phyloP scores from a whole-genome alignment of 2,797 vertebrate species.

The Tapirus indicus region DNA sequence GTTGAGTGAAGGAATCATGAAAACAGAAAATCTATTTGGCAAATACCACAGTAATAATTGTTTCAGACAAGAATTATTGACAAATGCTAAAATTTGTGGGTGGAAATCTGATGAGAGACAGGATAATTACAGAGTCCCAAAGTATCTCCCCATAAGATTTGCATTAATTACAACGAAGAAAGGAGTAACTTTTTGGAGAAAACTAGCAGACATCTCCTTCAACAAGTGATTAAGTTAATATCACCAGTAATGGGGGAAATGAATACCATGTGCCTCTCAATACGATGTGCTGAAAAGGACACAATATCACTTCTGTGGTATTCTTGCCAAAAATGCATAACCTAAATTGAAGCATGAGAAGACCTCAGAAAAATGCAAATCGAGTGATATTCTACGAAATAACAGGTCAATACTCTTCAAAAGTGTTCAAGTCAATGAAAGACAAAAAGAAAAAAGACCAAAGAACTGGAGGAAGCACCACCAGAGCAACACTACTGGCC shows the following conservation, averaged over 20 bases:
- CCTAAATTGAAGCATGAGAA: background rate
- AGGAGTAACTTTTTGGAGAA: background rate
- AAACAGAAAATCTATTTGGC: background rate
- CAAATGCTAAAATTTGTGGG: background rate
- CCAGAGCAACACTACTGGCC: background rate
- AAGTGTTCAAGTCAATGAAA: background rate
- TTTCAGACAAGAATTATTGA: background rate
- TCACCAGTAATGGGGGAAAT: background rate
- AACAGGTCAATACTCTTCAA: background rate
- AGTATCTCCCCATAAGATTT: background rate
- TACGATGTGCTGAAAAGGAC: background rate
- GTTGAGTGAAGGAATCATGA: background rate
- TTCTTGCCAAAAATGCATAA: constrained; percentile 34
- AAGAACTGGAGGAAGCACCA: background rate
- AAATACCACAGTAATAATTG: background rate
- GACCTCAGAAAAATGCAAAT: background rate
- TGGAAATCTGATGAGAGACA: background rate
- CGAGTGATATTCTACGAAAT: background rate
- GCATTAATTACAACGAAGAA: background rate
- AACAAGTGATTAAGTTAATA: background rate
- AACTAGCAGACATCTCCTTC: background rate
- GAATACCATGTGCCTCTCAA: background rate
- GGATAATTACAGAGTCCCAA: background rate
- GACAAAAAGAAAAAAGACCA: background rate
- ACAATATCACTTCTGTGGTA: background rate